These are phyloP conservation scores for Cydia amplana DNA, from an alignment of 1,140 invertebrate genomes.

Conservation along the genomic window DNA sequence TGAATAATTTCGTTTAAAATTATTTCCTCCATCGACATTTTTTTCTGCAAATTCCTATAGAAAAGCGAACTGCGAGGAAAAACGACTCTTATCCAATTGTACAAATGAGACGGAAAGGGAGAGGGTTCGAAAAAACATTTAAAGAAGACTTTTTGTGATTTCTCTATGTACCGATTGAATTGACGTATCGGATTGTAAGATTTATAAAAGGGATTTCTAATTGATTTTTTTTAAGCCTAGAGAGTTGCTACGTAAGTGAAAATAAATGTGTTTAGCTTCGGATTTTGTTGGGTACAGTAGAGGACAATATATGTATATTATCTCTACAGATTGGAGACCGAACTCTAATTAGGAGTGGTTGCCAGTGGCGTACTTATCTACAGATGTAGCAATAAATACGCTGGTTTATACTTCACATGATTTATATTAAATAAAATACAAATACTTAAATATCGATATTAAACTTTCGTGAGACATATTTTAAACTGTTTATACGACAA, in stretches of 20 bases:
- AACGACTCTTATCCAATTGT: conserved; percentile 1
- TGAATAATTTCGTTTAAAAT: background rate
- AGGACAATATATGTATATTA: too few species aligned
- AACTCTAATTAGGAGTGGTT: too few species aligned
- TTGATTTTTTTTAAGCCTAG: background rate
- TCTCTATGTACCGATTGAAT: background rate
- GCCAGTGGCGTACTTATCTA: too few species aligned
- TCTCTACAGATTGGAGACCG: too few species aligned
- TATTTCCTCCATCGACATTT: background rate
- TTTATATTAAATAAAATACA: too few species aligned
- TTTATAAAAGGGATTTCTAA: background rate
- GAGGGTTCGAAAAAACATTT: background rate
- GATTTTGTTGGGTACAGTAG: background rate
- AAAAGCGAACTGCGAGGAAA: background rate
- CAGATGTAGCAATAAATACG: too few species aligned
- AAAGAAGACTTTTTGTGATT: background rate
- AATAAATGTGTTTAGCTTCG: background rate
- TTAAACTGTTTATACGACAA: too few species aligned
- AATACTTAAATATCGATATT: too few species aligned
- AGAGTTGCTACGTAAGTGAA: background rate
- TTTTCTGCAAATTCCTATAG: background rate
- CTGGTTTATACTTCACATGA: too few species aligned
- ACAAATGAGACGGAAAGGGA: conserved; percentile 3
- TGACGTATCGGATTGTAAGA: background rate
- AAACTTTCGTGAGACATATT: too few species aligned